phyloP scores from a whole-genome alignment of 2,888 invertebrate species.

The Drosophila pseudotakahashii region DNA sequence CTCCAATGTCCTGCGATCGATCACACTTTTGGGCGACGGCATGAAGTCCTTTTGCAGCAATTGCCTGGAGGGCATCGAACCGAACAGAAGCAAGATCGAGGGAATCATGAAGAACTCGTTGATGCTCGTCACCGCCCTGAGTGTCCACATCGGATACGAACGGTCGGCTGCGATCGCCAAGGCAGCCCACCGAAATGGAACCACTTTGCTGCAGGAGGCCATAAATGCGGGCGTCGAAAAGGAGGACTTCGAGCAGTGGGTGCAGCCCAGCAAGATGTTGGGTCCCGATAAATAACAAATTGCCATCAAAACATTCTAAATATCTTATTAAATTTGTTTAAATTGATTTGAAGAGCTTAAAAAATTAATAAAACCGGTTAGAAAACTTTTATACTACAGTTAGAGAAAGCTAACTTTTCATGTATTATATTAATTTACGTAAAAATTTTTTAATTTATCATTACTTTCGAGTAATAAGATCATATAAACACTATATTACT shows the following conservation, averaged over 20 bases:
- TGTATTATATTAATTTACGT: too few species aligned
- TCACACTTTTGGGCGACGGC: constrained; percentile 92
- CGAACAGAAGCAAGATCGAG: constrained; percentile 89
- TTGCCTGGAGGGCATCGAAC: constrained; percentile 92
- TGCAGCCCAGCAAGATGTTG: constrained; percentile 94
- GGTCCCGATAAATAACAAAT: constrained; percentile 85
- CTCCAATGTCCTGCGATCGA: constrained; percentile 94
- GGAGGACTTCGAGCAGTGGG: constrained; percentile 94
- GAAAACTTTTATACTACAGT: too few species aligned
- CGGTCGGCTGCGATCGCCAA: constrained; percentile 97
- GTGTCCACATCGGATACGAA: constrained; percentile 98
- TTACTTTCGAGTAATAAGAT: too few species aligned
- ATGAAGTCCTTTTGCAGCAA: constrained; percentile 92
- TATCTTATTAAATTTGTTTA: neutral
- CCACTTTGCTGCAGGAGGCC: constrained; percentile 93
- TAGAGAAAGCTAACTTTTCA: too few species aligned
- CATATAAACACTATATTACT: too few species aligned
- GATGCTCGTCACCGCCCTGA: constrained; percentile 98
- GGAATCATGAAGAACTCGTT: constrained; percentile 95
- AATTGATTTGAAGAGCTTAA: neutral
- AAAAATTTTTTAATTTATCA: too few species aligned
- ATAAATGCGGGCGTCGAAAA: constrained; percentile 92
- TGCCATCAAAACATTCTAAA: too few species aligned
- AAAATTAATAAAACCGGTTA: neutral
- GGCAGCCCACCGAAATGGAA: constrained; percentile 95